These are phyloP conservation scores for Cyprichromis sp. DNA, from an alignment of 2,113 vertebrate species.

Conservation along the genomic window DNA sequence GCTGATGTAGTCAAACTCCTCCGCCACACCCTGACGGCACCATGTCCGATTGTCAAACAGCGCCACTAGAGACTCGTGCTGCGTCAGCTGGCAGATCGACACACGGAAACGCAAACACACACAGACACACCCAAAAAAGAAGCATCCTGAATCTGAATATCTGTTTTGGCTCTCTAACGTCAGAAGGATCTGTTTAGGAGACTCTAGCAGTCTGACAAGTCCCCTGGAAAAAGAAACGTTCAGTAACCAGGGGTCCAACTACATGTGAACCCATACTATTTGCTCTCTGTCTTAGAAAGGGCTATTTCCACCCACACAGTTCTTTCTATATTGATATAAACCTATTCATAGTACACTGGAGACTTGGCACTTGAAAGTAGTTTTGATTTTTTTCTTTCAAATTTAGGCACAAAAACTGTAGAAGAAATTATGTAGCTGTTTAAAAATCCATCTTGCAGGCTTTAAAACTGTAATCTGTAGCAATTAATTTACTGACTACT, in stretches of 20 bases:
- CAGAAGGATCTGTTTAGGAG: not conserved
- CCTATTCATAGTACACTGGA: not conserved
- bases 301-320: not conserved
- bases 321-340: not conserved
- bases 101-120: not conserved
- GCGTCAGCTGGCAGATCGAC: constrained; percentile 78
- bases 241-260: not conserved
- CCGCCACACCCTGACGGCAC: constrained; percentile 83
- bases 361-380: not conserved
- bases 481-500: not conserved
- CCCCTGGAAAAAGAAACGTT: not conserved
- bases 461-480: not conserved
- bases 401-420: not conserved
- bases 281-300: not conserved
- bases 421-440: not conserved
- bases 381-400: not conserved
- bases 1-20: constrained; percentile 83
- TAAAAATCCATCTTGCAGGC: not conserved
- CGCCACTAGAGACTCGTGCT: constrained; percentile 93
- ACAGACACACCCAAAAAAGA: not conserved
- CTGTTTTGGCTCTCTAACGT: not conserved
- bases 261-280: not conserved
- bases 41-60: constrained; percentile 96
- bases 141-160: not conserved
- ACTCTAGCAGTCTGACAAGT: not conserved